Base-by-base conservation (phyloP, 2,888 invertebrate genomes). In the Scrobipalpa costella region DNA sequence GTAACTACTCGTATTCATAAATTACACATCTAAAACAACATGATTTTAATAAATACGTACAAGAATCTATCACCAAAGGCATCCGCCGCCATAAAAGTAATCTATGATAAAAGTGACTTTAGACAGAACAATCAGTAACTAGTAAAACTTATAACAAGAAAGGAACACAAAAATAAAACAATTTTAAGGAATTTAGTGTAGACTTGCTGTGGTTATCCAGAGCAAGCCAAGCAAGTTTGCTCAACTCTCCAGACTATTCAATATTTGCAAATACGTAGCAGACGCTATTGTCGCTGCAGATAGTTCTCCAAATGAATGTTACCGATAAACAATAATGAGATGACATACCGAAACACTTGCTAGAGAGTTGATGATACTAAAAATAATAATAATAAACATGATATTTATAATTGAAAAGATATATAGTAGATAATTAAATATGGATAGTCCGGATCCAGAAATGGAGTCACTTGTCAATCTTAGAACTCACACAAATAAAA, bases 231-330 rank as follows among this genome's bases (percentile, higher is more conserved):
- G 66, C 64, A 68, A 68, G 72, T 73, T 72, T 72, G 67, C 71
- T 50, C 63, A 73, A 67, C 73, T 71, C 74, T 75, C 68, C 70
- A 74, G 77, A 74, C 71, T 72, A 71, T 72, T 70, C 76, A 75
- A 77, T 77, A 76, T 77, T 77, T 76, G 76, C 75, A 73, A 72
- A 74, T 73, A 73, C 69, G 69, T 67, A 49, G 52, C 58, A 40
- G 62, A 62, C 59, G 19, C 27, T 61, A 60, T 61, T 59, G 62
- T 59, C 59, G 15, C 49, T 15, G 44, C 33, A 58, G 47, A 63
- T 47, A 36, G 50, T 58, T 44, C 33, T 6, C 34, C 33, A 49
- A 63, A 63, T 63, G 49, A 50, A 57, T 44, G 50, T 36, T 47
- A 34, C 33, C 15, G 33, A 49, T 49, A 60, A 60, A 60, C 60